Base-by-base conservation (phyloP, 1,140 invertebrate species). In the Drosophila equinoxialis region DNA sequence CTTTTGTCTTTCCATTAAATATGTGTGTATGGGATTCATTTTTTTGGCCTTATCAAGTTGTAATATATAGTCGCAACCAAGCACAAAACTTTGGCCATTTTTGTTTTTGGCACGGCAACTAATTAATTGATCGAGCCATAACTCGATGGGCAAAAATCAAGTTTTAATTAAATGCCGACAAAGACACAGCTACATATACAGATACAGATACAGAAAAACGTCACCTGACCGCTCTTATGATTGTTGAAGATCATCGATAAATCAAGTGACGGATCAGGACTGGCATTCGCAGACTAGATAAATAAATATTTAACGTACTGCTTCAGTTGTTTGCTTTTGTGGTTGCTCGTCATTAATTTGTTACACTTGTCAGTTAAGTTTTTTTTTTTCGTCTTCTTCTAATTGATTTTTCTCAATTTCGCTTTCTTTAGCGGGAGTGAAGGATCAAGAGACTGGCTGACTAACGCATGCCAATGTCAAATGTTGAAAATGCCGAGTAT, bases 251-350 rank as follows among this genome's bases (percentile, higher is more conserved):
- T 59, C 51, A 68, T 68, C 64, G 51, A 74, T 62, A n/a, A 55
- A 87, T 74, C 70, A 72, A 20, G 6, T 23, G 45, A 51, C 17
- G 10, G 45, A 63, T 68, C 58, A 66, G 58, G 51, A 76, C 58
- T 76, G 66, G 61, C 13, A 51, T 51, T 8, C 30, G 5, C n/a
- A 13, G n/a, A 45, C 48, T 62, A 33, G 80, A 79, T 86, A 83
- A 77, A 86, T 89, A 89, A 77, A 86, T 89, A 89, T 86, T 82
- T 83, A 89, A 77, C 65, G 54, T 51, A 35, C 77, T 54, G 37
- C 37, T 39, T 5, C 0, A 13, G 11, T 39, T 39, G 37, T 30
- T 30, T 30, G 6, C 30, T 11, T 37, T 37, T 37, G 35, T 37
- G 35, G 35, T 41, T 41, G 42, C 20, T 35, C 26, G 55, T 33